These are phyloP conservation scores for Panulirus ornatus DNA, from an alignment of 1,140 invertebrate genomes.

Conservation along the genomic window DNA sequence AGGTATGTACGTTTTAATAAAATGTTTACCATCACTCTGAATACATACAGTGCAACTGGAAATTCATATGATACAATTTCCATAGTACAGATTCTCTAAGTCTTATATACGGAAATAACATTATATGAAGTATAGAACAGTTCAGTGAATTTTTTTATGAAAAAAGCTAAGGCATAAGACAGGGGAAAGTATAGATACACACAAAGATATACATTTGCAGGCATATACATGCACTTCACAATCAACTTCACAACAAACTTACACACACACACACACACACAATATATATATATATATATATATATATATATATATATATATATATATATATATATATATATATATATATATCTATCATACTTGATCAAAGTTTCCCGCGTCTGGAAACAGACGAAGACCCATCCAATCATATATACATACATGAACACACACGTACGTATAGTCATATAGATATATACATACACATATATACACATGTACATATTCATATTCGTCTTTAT, in stretches of 20 bases:
- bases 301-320: not conserved
- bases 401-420: no score
- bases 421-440: no score
- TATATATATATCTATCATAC: no score
- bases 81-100: not conserved
- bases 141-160: not conserved
- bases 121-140: not conserved
- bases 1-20: not conserved
- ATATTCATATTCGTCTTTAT: no score
- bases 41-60: not conserved
- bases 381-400: not conserved
- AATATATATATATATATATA: not conserved
- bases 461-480: no score
- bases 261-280: no score
- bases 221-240: not conserved
- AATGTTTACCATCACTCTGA: not conserved
- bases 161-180: not conserved
- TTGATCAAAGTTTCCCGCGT: not conserved
- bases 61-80: not conserved
- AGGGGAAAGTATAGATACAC: not conserved
- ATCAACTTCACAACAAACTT: not conserved
- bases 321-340: conserved; percentile 1
- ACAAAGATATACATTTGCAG: not conserved
- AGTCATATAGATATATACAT: no score
- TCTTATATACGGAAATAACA: not conserved